These are phyloP conservation scores for Drosophila koepferae DNA, from an alignment of 2,888 invertebrate species.

Conservation along the genomic window DNA sequence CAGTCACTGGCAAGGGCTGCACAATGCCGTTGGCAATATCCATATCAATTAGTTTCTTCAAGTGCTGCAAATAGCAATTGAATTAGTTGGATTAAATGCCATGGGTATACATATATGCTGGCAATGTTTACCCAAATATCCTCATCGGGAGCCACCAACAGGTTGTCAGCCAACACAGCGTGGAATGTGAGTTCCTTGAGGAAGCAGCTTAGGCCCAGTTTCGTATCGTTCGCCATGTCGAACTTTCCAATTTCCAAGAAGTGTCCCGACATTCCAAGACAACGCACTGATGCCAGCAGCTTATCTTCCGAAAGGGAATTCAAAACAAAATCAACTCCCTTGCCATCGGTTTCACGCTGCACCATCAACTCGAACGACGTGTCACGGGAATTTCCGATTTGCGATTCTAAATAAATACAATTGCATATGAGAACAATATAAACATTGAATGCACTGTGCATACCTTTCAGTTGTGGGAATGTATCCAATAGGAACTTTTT, in stretches of 20 bases:
- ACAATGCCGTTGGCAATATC: conserved; percentile 89
- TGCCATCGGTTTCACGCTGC: conserved; percentile 91
- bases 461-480: conserved; percentile 87
- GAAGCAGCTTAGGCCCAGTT: conserved; percentile 89
- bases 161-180: conserved; percentile 91
- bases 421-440: neutral
- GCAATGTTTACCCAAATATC: conserved; percentile 73
- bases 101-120: neutral
- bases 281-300: conserved; percentile 89
- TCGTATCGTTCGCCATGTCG: conserved; percentile 90
- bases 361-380: conserved; percentile 95
- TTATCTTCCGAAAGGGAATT: conserved; percentile 98
- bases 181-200: conserved; percentile 91
- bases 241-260: conserved; percentile 95
- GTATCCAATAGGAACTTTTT: conserved; percentile 87
- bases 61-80: conserved; percentile 60
- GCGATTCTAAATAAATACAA: conserved; percentile 81
- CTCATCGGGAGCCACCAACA: conserved; percentile 86
- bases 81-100: neutral
- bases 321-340: conserved; percentile 95
- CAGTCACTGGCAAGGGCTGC: conserved; percentile 88
- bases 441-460: neutral
- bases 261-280: conserved; percentile 87
- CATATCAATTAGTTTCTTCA: conserved; percentile 87
- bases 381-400: conserved; percentile 95